These are phyloP conservation scores for Eristalis pertinax DNA, from an alignment of 2,888 invertebrate genomes.

Conservation along the genomic window DNA sequence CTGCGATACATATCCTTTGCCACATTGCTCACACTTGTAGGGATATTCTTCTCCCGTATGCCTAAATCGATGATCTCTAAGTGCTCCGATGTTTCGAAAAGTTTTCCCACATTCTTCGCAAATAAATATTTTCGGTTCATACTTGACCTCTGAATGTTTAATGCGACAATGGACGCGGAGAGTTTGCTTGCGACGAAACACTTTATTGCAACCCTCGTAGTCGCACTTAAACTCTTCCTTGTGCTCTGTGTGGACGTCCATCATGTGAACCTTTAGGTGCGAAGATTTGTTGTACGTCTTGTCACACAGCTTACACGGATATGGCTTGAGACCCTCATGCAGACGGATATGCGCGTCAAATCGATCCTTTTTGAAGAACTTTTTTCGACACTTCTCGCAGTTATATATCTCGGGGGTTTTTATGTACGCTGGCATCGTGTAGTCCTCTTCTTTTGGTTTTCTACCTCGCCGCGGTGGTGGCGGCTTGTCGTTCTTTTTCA, in stretches of 20 bases:
- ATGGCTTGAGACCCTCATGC: constrained; percentile 69
- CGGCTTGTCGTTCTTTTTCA: constrained; percentile 36
- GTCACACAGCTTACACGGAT: constrained; percentile 70
- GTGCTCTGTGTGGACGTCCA: constrained; percentile 67
- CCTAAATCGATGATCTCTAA: constrained; percentile 77
- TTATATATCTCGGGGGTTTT: constrained; percentile 66
- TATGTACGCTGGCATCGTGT: constrained; percentile 51
- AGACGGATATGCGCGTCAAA: constrained; percentile 49
- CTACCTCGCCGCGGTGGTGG: constrained; percentile 41
- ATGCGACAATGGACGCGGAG: constrained; percentile 78
- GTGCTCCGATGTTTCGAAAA: constrained; percentile 79
- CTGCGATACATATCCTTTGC: constrained; percentile 75
- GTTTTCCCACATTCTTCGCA: constrained; percentile 79
- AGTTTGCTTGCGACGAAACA: constrained; percentile 78
- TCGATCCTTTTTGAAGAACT: constrained; percentile 68
- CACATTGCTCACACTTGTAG: constrained; percentile 76
- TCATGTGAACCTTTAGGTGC: constrained; percentile 68
- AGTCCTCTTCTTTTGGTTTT: constrained; percentile 58
- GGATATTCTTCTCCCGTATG: constrained; percentile 74
- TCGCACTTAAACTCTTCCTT: constrained; percentile 74
- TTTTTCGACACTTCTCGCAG: constrained; percentile 71
- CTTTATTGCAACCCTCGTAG: constrained; percentile 76
- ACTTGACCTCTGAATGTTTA: constrained; percentile 76
- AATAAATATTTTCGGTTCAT: constrained; percentile 73
- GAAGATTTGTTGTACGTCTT: constrained; percentile 66